Percentiles rank a stretch among this genome's conserved stretches.
Conservation (phyloP, 2,113 vertebrate species). For the Cryptotis parvus region DNA sequence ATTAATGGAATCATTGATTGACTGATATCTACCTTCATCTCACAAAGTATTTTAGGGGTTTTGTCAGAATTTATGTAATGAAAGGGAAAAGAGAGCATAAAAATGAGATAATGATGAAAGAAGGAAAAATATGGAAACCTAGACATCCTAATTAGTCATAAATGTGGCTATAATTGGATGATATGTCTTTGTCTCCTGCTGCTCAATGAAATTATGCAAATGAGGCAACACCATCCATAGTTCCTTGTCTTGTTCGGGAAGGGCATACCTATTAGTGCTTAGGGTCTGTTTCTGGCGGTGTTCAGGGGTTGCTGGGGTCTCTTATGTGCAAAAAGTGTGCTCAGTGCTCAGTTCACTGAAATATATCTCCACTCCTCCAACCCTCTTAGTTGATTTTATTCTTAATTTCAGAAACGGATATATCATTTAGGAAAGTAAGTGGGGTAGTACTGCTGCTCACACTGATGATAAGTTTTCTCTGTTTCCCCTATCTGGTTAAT, state of each 20-base stretch:
- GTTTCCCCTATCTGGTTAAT: neutral
- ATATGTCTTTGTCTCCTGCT: neutral
- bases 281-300: no score
- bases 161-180: neutral
- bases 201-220: neutral
- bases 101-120: neutral
- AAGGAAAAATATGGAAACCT: neutral
- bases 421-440: no score
- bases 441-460: neutral
- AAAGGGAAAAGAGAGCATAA: neutral
- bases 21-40: neutral
- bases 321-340: no score
- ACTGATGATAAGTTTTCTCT: neutral
- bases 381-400: neutral
- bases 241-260: no score
- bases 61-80: neutral
- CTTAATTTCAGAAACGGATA: neutral
- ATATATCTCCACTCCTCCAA: no score
- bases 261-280: no score
- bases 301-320: no score
- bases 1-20: neutral
- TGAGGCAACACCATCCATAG: fast-evolving
- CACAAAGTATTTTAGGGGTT: neutral
- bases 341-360: no score
- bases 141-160: no score